These are phyloP conservation scores for Plectrocnemia conspersa DNA, from an alignment of 1,140 invertebrate genomes.

Conservation along the genomic window DNA sequence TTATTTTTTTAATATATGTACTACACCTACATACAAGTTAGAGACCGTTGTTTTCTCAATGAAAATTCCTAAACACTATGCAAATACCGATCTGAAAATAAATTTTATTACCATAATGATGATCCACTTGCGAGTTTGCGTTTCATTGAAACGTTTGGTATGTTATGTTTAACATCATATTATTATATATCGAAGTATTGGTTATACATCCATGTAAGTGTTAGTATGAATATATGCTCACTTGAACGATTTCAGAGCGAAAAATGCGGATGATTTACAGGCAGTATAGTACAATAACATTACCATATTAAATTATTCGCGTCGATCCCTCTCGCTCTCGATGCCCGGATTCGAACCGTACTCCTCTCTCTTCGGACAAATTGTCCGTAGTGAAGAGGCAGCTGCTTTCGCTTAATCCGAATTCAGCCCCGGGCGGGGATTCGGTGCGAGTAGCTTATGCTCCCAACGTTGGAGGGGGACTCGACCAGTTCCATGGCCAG, in stretches of 20 bases:
- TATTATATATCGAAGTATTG: too few species aligned
- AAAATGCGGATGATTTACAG: slow-evolving; percentile 17
- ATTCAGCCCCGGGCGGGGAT: slow-evolving; percentile 14
- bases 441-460: slow-evolving; percentile 9
- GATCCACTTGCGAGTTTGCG: too few species aligned
- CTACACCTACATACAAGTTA: too few species aligned
- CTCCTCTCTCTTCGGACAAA: not conserved
- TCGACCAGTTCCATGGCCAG: not conserved
- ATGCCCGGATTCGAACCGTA: not conserved
- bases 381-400: slow-evolving; percentile 9
- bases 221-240: too few species aligned
- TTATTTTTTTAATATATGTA: too few species aligned
- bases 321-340: slow-evolving; percentile 3
- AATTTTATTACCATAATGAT: too few species aligned
- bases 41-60: too few species aligned
- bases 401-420: slow-evolving; percentile 20
- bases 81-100: too few species aligned
- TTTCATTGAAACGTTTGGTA: too few species aligned
- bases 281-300: slow-evolving; percentile 17
- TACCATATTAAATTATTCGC: slow-evolving; percentile 25
- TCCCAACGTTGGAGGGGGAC: not conserved
- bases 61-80: too few species aligned
- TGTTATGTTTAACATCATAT: too few species aligned
- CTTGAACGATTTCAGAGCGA: slow-evolving; percentile 14
- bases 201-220: too few species aligned